Conservation (phyloP, 1,140 invertebrate genomes). For the Propsilocerus akamusi region DNA sequence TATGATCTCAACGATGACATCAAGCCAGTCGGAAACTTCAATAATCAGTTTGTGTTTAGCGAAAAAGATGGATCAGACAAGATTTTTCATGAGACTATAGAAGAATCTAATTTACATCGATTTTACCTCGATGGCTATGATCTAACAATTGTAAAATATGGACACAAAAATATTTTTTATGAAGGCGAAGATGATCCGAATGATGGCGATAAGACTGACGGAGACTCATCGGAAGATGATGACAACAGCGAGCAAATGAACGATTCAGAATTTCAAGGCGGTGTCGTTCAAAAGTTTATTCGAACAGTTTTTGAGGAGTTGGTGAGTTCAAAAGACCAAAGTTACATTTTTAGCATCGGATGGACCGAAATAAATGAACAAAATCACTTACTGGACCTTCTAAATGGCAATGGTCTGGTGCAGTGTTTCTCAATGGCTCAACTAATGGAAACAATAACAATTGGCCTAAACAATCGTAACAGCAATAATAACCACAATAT, state of each 20-base stretch:
- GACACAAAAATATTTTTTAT: not conserved
- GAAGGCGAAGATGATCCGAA: not conserved
- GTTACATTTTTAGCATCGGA: slow-evolving; percentile 11
- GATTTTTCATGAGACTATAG: not conserved
- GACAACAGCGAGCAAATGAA: not conserved
- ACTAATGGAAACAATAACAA: slow-evolving; percentile 22
- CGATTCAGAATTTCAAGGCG: slow-evolving; percentile 18
- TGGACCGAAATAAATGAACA: slow-evolving; percentile 24
- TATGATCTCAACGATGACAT: not conserved
- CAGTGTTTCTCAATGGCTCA: slow-evolving; percentile 20
- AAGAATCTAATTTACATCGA: not conserved
- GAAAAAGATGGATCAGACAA: not conserved
- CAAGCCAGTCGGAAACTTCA: not conserved
- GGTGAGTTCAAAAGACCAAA: not conserved
- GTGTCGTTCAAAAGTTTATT: slow-evolving; percentile 21
- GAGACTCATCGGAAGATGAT: not conserved
- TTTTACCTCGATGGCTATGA: not conserved
- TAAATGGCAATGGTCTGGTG: slow-evolving; percentile 13
- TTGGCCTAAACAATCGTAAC: slow-evolving; percentile 23
- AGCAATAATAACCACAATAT: slow-evolving; percentile 29
- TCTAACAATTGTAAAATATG: not conserved
- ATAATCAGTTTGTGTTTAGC: not conserved
- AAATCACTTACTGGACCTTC: slow-evolving; percentile 14
- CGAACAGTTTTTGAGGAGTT: not conserved
- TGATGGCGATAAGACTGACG: not conserved